phyloP scores from a whole-genome alignment of 35 echinoderm and acorn worm genomes.

The Heliocidaris erythrogramma region DNA sequence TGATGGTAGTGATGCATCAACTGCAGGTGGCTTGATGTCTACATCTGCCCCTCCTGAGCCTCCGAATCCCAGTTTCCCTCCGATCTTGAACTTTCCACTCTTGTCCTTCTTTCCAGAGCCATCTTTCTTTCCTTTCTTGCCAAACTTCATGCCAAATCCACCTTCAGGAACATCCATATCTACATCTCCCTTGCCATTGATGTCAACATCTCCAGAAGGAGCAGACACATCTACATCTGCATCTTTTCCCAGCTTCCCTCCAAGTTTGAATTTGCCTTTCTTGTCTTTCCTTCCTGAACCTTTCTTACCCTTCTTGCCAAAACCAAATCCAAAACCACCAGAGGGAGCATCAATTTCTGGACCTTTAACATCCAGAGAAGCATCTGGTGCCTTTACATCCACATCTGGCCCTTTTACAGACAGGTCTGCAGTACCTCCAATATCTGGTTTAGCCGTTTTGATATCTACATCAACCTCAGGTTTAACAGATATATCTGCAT shows the following conservation, averaged over 20 bases:
- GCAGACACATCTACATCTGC: not conserved
- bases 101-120: constrained; percentile 48
- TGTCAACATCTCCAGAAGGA: constrained; percentile 52
- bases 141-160: constrained; percentile 39
- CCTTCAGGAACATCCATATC: constrained; percentile 21
- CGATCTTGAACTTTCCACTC: constrained; percentile 69
- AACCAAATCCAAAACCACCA: constrained; percentile 35
- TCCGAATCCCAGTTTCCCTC: constrained; percentile 72
- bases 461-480: constrained; percentile 44
- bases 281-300: constrained; percentile 58
- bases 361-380: constrained; percentile 53
- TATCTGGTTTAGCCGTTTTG: constrained; percentile 42
- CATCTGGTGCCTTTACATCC: constrained; percentile 38
- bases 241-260: not conserved
- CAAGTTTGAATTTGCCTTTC: constrained; percentile 23
- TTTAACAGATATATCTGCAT: constrained; percentile 45
- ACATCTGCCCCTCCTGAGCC: constrained; percentile 40
- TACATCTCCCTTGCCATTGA: constrained; percentile 60
- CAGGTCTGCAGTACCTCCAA: constrained; percentile 25
- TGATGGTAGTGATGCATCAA: constrained; percentile 47
- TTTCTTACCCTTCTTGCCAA: constrained; percentile 46
- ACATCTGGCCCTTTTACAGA: constrained; percentile 16
- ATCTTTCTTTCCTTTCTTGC: constrained; percentile 47
- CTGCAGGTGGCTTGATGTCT: constrained; percentile 43
- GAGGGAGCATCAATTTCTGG: constrained; percentile 36